Evolutionary conservation across 23 tunicate genomes (phyloP).

Genomic region (Phallusia fumigata): DNA sequence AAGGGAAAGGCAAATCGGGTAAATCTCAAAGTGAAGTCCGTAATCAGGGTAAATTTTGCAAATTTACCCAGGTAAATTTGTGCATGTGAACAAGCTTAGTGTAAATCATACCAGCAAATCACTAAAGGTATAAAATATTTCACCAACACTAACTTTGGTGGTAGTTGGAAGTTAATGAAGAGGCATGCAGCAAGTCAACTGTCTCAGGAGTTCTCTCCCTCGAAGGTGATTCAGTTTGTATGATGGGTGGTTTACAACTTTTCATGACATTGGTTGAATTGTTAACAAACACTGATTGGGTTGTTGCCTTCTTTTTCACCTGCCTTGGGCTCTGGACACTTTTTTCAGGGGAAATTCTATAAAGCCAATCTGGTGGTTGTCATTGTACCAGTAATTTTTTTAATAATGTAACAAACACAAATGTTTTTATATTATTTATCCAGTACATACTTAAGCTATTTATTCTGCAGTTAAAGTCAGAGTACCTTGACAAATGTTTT

Average conservation of each 20-base stretch:
- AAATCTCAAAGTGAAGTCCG: no score
- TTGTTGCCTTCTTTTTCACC: not conserved
- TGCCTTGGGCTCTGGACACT: not conserved
- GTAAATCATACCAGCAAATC: no score
- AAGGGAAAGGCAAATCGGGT: no score
- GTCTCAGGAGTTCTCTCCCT: not conserved
- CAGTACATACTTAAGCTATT: no score
- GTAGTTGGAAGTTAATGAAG: not conserved
- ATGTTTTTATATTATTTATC: no score
- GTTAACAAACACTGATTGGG: slow-evolving; percentile 11
- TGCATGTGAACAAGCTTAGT: not conserved
- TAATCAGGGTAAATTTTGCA: no score
- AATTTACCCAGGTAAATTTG: no score
- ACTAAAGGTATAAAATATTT: not conserved
- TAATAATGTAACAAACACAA: no score
- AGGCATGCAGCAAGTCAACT: not conserved
- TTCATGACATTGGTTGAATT: not conserved
- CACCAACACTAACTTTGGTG: not conserved
- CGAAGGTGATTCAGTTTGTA: not conserved
- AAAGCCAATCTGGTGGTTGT: not conserved
- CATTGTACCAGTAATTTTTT: not conserved
- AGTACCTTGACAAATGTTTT: not conserved
- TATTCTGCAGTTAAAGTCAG: no score
- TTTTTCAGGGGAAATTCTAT: slow-evolving; percentile 2
- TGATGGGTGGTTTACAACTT: not conserved